These are phyloP conservation scores for Oreochromis grahami DNA, from an alignment of 2,797 vertebrate genomes.

Conservation along the genomic window DNA sequence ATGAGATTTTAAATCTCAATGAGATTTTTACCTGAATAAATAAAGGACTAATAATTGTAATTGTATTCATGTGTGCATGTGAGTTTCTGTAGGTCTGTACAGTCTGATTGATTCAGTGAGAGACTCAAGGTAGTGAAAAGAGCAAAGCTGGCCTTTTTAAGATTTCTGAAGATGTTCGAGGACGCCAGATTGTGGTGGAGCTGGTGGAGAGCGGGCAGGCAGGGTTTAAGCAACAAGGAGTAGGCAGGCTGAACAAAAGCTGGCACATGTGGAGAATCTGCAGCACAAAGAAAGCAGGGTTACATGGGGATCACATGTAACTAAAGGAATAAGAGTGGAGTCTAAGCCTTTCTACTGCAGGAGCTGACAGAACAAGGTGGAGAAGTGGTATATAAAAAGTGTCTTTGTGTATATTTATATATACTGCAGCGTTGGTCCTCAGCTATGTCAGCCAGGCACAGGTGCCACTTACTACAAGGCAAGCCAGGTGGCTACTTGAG, in stretches of 20 bases:
- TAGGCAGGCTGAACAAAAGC: neutral
- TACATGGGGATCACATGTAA: neutral
- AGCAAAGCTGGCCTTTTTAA: neutral
- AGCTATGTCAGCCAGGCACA: neutral
- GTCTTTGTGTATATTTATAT: neutral
- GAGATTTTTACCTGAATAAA: no score
- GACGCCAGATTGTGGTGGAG: neutral
- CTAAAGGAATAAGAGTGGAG: neutral
- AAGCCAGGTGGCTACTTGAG: neutral
- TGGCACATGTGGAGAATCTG: neutral
- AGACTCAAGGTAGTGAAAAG: neutral
- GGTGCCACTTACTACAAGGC: rapidly evolving
- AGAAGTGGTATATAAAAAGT: neutral
- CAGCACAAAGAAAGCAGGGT: neutral
- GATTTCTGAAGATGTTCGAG: neutral
- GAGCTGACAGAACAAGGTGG: neutral
- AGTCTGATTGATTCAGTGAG: neutral
- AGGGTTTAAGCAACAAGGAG: neutral
- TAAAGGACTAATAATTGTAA: no score
- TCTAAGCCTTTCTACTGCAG: neutral
- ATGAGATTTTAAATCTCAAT: no score
- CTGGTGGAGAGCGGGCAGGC: neutral
- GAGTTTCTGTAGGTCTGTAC: neutral
- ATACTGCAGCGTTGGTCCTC: neutral
- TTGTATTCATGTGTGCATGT: neutral